Base-by-base conservation (phyloP, 2,113 vertebrate species). In the Rattus rattus region DNA sequence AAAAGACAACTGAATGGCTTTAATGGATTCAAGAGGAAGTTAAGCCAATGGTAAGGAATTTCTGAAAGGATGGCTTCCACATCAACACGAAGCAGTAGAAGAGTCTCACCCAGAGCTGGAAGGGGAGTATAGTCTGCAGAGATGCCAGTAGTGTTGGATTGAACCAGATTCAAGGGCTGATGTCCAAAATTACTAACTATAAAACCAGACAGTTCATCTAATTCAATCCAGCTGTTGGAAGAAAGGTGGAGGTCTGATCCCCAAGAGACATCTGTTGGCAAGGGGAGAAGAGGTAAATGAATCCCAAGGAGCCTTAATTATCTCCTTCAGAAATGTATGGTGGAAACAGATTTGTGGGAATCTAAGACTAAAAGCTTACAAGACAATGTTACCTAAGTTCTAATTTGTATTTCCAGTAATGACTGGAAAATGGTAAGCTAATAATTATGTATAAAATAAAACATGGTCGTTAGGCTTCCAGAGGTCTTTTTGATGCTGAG, bases 11-110 rank as follows among this genome's bases (percentile, higher is more conserved):
- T 95, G 97, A 97, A 95, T 96, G 94, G 70, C 86, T 97, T 94
- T 97, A 97, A 97, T 97, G 97, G 97, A 97, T 95, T 95, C 96
- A 94, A 97, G 85, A 96, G 88, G 88, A 95, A 97, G 94, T 97
- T 88, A 70, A 86, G 95, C 94, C 65, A 96, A 90, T 91, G 72
- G 54, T 92, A 91, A 96, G 76, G 92, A 86, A 67, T 95, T 96
- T 91, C 91, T 94, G 84, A 94, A 96, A 84, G 88, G 96, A 94
- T 26, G 39, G 92, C 95, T 91, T 91, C 94, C 65, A 95, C 95
- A 94, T 94, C 80, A 94, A 94, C 77, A 80, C 90, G 90, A 72
- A 93, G 56, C 8, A 63, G 72, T 33, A 43, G 91, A 95, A 81
- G 91, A 95, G 33, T 26, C 80, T 85, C 83, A 72, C 75, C 67